These are phyloP conservation scores for Aulostomus chinensis DNA, from an alignment of 2,797 vertebrate genomes.

Conservation along the genomic window DNA sequence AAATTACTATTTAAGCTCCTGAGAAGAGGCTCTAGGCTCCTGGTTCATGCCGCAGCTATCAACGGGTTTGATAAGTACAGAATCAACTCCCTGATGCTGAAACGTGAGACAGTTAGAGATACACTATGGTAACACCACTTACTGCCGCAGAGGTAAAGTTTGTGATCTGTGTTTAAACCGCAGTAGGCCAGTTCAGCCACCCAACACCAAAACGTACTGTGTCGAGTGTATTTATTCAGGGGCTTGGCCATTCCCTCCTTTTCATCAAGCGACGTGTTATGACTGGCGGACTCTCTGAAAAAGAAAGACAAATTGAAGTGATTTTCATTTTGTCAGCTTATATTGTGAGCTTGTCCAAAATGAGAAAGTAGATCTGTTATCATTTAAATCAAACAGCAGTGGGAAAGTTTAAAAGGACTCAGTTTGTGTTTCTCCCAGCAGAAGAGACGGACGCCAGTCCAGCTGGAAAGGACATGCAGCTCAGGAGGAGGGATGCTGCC, in stretches of 20 bases:
- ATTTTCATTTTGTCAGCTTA: slow-evolving; percentile 61
- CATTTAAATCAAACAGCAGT: slow-evolving; percentile 55
- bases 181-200: slow-evolving; percentile 13
- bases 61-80: slow-evolving; percentile 24
- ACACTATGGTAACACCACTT: slow-evolving; percentile 5
- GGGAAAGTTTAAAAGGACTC: slow-evolving; percentile 56
- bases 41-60: slow-evolving; percentile 11
- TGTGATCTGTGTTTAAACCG: slow-evolving; percentile 33
- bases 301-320: slow-evolving; percentile 54
- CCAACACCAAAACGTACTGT: slow-evolving; percentile 22
- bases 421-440: slow-evolving; percentile 48
- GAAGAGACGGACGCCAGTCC: slow-evolving; percentile 42
- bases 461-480: slow-evolving; percentile 5
- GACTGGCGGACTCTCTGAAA: slow-evolving; percentile 53
- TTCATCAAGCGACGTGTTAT: slow-evolving; percentile 59
- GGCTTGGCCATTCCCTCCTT: slow-evolving; percentile 31
- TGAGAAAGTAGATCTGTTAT: slow-evolving; percentile 67
- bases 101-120: no score
- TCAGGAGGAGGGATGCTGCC: slow-evolving; percentile 21
- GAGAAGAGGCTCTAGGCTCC: neutral
- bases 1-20: slow-evolving; percentile 36
- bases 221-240: slow-evolving; percentile 29
- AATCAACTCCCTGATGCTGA: slow-evolving; percentile 12
- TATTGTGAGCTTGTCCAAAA: slow-evolving; percentile 46
- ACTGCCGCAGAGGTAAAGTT: slow-evolving; percentile 29